Conservation (phyloP, 2,888 invertebrate species). For the Ischnura elegans region DNA sequence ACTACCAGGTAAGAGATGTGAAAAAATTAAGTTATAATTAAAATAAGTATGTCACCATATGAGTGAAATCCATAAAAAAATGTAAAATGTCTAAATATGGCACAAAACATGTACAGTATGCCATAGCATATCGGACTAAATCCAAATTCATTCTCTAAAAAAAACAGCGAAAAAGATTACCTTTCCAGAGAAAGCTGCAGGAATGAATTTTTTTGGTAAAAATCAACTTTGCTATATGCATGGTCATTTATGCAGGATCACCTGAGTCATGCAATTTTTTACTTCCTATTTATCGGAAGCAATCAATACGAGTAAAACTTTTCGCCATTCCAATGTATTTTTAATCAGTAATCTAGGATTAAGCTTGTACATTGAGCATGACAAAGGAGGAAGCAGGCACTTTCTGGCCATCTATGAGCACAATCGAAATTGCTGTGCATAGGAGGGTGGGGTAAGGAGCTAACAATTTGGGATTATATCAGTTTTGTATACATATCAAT, state of each 20-base stretch:
- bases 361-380: conserved; percentile 37
- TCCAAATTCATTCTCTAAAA: not conserved
- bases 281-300: not conserved
- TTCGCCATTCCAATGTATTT: not conserved
- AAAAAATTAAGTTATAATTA: not conserved
- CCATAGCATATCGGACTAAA: not conserved
- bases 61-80: not conserved
- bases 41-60: not conserved
- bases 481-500: too few relatives aligned
- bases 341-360: not conserved
- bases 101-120: not conserved
- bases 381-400: conserved; percentile 56
- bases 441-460: not conserved
- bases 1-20: not conserved
- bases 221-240: not conserved
- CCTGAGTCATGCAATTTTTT: not conserved
- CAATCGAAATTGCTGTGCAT: conserved; percentile 50
- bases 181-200: not conserved
- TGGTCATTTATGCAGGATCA: not conserved
- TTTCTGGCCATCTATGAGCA: conserved; percentile 45
- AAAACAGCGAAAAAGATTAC: not conserved
- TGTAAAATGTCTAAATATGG: not conserved
- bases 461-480: not conserved
- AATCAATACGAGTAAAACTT: not conserved
- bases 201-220: not conserved